Evolutionary conservation across 1,140 invertebrate species (phyloP).

Genomic region (Agrilus planipennis): DNA sequence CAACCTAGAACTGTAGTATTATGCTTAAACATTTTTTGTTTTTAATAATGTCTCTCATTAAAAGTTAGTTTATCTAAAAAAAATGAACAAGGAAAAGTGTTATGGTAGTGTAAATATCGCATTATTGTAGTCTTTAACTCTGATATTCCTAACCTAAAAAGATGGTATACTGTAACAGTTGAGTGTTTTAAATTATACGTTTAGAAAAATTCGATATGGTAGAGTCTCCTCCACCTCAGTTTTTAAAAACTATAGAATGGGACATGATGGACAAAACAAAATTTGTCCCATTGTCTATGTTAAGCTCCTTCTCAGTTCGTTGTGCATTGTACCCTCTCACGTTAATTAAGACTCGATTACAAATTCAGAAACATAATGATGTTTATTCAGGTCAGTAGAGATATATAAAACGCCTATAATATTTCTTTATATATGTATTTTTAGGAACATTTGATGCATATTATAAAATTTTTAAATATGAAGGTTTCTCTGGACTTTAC

Average conservation of each 20-base stretch:
- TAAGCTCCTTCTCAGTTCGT: conserved; percentile 74
- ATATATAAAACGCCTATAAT: conserved; percentile 6
- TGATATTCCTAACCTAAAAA: no score
- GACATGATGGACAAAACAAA: conserved; percentile 96
- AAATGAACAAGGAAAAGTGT: no score
- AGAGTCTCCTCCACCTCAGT: conserved; percentile 41
- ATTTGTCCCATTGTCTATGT: conserved; percentile 84
- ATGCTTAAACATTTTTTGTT: background rate
- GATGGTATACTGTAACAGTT: no score
- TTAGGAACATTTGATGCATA: conserved; percentile 82
- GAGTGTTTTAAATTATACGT: background rate
- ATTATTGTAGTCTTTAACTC: background rate
- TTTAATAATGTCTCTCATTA: background rate
- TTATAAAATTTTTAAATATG: conserved; percentile 74
- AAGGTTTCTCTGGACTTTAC: conserved; percentile 82
- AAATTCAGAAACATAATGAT: conserved; percentile 74
- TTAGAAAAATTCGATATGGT: conserved; percentile 9
- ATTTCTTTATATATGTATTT: conserved; percentile 12
- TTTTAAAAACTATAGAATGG: conserved; percentile 90
- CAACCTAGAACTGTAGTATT: no score
- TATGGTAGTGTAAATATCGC: background rate
- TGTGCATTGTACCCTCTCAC: conserved; percentile 90
- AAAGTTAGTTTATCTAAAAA: no score
- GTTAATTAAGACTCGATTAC: conserved; percentile 92
- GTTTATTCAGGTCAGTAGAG: conserved; percentile 57